Conservation (phyloP, 1,140 invertebrate genomes). For the Archivesica marissinica region DNA sequence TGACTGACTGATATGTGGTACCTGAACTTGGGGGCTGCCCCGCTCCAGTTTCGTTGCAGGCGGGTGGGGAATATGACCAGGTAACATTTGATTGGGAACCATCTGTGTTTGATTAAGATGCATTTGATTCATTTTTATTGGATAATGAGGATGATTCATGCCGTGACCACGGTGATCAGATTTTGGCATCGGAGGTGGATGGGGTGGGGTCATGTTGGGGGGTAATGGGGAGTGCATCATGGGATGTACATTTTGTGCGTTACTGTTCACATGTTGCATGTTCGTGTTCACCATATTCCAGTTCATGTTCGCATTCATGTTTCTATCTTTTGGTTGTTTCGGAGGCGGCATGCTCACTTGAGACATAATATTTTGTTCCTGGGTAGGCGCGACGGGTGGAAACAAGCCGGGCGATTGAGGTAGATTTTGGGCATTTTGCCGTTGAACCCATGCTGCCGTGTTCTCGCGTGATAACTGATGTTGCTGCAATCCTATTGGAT, state of each 20-base stretch:
- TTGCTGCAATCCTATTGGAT: slow-evolving; percentile 15
- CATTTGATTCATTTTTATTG: slow-evolving; percentile 48
- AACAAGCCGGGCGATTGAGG: slow-evolving; percentile 41
- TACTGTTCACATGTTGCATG: slow-evolving; percentile 45
- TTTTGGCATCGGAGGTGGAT: slow-evolving; percentile 59
- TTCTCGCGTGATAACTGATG: slow-evolving; percentile 57
- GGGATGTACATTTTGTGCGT: slow-evolving; percentile 36
- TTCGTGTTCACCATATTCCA: slow-evolving; percentile 59
- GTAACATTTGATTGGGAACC: slow-evolving; percentile 12
- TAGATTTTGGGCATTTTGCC: slow-evolving; percentile 56
- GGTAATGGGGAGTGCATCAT: slow-evolving; percentile 48
- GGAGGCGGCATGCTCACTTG: slow-evolving; percentile 34
- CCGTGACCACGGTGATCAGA: slow-evolving; percentile 21
- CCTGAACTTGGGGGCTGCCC: slow-evolving; percentile 81
- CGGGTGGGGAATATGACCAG: slow-evolving; percentile 48
- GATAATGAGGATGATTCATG: slow-evolving; percentile 27
- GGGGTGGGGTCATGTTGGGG: slow-evolving; percentile 63
- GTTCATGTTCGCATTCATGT: slow-evolving; percentile 56
- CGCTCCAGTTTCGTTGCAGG: slow-evolving; percentile 76
- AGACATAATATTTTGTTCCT: slow-evolving; percentile 3
- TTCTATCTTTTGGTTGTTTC: slow-evolving; percentile 47
- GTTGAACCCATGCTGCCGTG: slow-evolving; percentile 55
- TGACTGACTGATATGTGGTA: slow-evolving; percentile 83
- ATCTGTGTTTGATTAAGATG: slow-evolving; percentile 44
- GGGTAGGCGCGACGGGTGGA: slow-evolving; percentile 5